A percentile compares a stretch with the other conserved stretches of the same genome.
phyloP scores from a whole-genome alignment of 2,888 invertebrate genomes.

The Willowsia nigromaculata region DNA sequence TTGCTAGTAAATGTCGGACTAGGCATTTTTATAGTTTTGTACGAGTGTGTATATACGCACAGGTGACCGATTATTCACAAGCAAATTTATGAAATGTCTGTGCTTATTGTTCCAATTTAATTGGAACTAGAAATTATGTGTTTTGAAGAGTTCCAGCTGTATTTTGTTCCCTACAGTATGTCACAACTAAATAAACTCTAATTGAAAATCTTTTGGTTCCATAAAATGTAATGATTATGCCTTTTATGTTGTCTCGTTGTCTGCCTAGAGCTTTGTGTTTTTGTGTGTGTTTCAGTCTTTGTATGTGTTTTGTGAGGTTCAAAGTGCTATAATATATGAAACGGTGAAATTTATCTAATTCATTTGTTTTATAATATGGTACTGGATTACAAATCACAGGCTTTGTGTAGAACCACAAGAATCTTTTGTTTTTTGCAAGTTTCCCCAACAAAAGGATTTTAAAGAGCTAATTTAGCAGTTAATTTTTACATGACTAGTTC shows the following conservation, averaged over 20 bases:
- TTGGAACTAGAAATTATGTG: background rate
- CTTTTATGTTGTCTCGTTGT: background rate
- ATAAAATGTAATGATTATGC: slow-evolving; percentile 23
- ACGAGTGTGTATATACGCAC: background rate
- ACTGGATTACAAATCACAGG: slow-evolving; percentile 59
- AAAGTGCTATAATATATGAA: background rate
- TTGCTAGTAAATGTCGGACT: background rate
- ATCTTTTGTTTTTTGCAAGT: slow-evolving; percentile 42
- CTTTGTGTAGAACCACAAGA: slow-evolving; percentile 1
- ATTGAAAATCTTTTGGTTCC: background rate
- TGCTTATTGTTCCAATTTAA: background rate
- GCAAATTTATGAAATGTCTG: background rate
- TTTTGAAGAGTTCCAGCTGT: slow-evolving; percentile 7
- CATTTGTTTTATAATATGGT: slow-evolving; percentile 47
- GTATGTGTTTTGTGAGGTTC: background rate
- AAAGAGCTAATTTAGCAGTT: too few relatives aligned
- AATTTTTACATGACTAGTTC: slow-evolving; percentile 1
- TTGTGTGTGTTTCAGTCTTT: slow-evolving; percentile 47
- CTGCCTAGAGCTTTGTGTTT: background rate
- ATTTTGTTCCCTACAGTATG: background rate
- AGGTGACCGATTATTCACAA: background rate
- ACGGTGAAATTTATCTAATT: background rate
- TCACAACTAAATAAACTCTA: background rate
- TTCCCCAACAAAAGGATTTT: slow-evolving; percentile 47
- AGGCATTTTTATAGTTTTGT: background rate